Percentiles rank a stretch among this genome's conserved stretches.
Evolutionary conservation across 2,113 vertebrate species (phyloP).

Genomic region (Scomber colias): DNA sequence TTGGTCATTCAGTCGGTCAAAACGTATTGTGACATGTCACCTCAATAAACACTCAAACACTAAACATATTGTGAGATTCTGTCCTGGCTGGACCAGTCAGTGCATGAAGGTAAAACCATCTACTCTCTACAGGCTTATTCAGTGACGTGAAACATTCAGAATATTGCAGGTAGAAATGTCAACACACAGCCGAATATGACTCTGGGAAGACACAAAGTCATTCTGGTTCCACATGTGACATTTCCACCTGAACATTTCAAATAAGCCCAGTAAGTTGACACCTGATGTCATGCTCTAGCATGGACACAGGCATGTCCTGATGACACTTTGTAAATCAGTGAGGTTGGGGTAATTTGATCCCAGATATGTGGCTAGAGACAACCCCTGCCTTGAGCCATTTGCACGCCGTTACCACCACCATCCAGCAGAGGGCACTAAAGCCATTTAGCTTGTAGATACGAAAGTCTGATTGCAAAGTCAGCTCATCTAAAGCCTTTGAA

Average conservation of each 20-base stretch:
- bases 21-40: constrained; percentile 12
- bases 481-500: constrained; percentile 3
- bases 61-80: constrained; percentile 34
- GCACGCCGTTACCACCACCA: constrained; percentile 18
- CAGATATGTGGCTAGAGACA: constrained; percentile 44
- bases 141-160: constrained; percentile 45
- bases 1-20: neutral
- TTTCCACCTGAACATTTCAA: constrained; percentile 62
- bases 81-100: constrained; percentile 34
- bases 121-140: constrained; percentile 56
- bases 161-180: constrained; percentile 61
- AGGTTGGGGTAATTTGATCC: constrained; percentile 45
- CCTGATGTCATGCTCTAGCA: constrained; percentile 49
- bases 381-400: constrained; percentile 18
- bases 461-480: neutral
- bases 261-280: constrained; percentile 49
- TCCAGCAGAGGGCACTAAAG: constrained; percentile 66
- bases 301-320: constrained; percentile 39
- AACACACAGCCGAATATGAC: constrained; percentile 22
- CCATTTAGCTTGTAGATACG: constrained; percentile 1
- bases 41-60: constrained; percentile 32
- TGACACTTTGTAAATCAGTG: constrained; percentile 48
- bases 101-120: constrained; percentile 21
- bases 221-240: constrained; percentile 25
- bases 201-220: constrained; percentile 7